Base-by-base conservation (phyloP, 2,797 vertebrate species). In the Benthosema pterotum region DNA sequence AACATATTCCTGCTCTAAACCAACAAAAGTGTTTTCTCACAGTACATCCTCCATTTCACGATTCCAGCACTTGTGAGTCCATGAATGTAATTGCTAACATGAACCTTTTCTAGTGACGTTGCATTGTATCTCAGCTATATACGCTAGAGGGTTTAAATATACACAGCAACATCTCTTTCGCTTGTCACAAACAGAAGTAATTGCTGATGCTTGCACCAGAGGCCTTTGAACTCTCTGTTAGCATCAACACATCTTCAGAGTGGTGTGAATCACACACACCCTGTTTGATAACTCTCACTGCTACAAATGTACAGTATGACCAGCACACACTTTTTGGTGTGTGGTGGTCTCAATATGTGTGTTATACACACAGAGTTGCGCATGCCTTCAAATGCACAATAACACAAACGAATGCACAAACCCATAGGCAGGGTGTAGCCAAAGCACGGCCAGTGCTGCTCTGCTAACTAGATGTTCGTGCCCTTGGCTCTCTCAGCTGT, bases 231-330 rank as follows among this genome's bases (percentile, higher is more conserved):
- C 64, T 74, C 59, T 18, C 65, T 28, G 16, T 64, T 69, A 47
- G 57, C 64, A 64, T 52, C 63, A 16, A n/a, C 15, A 48, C 54
- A 72, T 56, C 51, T 38, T 9, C 72, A 71, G 77, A 72, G 48
- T 69, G 61, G 73, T 63, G 74, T 80, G 72, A 86, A 84, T 87
- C 83, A 79, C 67, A 67, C 47, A 42, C 67, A 68, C 46, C 58
- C 32, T 45, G 13, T 62, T 64, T 83, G 60, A 43, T 86, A 82
- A 78, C 19, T 51, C 59, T 58, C 58, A 75, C 72, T 77, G 49
- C 56, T 67, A 58, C 22, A 65, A 69, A 75, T 32, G 8, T 32
- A 32, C 32, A 38, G 32, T 38, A 38, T 38, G 32, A 38, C 1
- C 32, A 8, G 32, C 2, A 38, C 32, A 38, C 32, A 38, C 32